Conservation (phyloP, 2,888 invertebrate species). For the Limnephilus rhombicus region DNA sequence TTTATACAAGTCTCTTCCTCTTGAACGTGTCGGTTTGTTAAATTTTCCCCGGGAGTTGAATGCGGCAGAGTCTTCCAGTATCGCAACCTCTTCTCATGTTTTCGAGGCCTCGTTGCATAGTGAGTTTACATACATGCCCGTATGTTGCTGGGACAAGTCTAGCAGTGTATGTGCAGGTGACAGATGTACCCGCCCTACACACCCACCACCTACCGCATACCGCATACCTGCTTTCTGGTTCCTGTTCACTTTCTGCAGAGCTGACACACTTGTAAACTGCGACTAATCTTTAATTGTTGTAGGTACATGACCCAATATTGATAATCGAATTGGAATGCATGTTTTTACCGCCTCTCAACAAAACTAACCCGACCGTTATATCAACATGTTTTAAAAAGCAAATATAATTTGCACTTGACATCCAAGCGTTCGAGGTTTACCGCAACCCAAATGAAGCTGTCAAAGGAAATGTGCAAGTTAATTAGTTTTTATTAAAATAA, state of each 20-base stretch:
- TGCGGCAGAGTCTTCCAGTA: slow-evolving; percentile 34
- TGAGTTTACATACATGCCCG: slow-evolving; percentile 17
- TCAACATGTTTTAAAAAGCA: not conserved
- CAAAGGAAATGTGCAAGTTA: not conserved
- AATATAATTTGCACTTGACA: slow-evolving; percentile 1
- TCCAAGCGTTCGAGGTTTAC: not conserved
- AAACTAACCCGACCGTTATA: not conserved
- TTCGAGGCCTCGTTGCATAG: not conserved
- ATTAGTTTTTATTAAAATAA: not conserved
- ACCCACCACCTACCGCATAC: not conserved
- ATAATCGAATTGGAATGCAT: not conserved
- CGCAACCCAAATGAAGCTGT: not conserved
- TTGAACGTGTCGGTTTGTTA: not conserved
- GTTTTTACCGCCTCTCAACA: not conserved
- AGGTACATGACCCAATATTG: not conserved
- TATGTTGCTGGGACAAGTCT: not conserved
- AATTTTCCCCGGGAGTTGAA: slow-evolving; percentile 21
- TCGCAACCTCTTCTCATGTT: slow-evolving; percentile 36
- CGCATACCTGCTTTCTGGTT: not conserved
- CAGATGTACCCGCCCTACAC: slow-evolving; percentile 13
- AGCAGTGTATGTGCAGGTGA: not conserved
- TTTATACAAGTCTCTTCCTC: not conserved
- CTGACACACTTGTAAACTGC: not conserved
- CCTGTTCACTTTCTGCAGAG: not conserved
- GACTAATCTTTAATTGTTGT: not conserved